Conservation (phyloP, 2,113 vertebrate genomes). For the Cyrtonyx montezumae region DNA sequence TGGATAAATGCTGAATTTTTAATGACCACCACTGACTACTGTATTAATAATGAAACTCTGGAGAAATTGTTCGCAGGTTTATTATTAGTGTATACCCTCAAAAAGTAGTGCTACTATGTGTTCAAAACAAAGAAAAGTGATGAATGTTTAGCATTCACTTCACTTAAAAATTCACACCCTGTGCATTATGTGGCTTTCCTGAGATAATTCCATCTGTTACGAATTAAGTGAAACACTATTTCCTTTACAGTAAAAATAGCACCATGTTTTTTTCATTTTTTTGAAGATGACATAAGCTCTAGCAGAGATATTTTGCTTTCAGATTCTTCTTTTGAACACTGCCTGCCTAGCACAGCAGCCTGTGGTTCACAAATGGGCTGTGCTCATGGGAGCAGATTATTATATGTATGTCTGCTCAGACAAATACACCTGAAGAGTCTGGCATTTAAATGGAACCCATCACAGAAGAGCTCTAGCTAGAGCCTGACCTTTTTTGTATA, state of each 20-base stretch:
- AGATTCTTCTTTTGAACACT: conserved; percentile 52
- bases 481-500: conserved; percentile 54
- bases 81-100: conserved; percentile 29
- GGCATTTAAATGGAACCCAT: conserved; percentile 59
- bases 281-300: conserved; percentile 25
- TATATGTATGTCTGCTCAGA: conserved; percentile 34
- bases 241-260: conserved; percentile 52
- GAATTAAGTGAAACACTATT: conserved; percentile 43
- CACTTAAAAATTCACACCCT: conserved; percentile 51
- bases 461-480: not conserved
- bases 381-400: conserved; percentile 60
- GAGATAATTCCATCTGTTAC: conserved; percentile 61
- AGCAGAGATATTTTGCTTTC: conserved; percentile 37
- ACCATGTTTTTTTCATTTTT: not conserved
- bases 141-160: conserved; percentile 53
- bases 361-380: conserved; percentile 32
- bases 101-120: conserved; percentile 33
- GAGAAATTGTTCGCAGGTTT: conserved; percentile 31
- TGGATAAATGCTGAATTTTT: conserved; percentile 48
- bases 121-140: conserved; percentile 60
- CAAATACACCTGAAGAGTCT: conserved; percentile 48
- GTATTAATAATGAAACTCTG: conserved; percentile 34
- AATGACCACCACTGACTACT: conserved; percentile 3
- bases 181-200: conserved; percentile 64
- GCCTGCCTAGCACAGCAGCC: conserved; percentile 35